Percentiles rank a stretch among this genome's conserved stretches.
Conservation (phyloP, 2,797 vertebrate genomes). For the Pantherophis alleghaniensis region DNA sequence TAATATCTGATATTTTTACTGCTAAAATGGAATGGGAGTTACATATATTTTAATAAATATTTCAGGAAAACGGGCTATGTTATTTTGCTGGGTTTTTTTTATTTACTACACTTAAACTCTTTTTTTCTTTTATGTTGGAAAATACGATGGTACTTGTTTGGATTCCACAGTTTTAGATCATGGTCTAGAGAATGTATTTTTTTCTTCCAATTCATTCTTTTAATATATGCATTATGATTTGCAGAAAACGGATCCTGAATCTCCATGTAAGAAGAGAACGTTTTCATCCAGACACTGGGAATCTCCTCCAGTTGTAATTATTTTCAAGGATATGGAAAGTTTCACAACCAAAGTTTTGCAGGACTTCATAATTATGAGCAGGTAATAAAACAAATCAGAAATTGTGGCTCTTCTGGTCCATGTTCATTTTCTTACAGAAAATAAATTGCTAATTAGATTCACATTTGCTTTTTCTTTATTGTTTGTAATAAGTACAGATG, state of each 20-base stretch:
- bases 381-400: constrained; percentile 71
- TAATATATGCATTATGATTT: constrained; percentile 38
- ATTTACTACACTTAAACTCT: neutral
- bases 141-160: neutral
- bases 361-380: constrained; percentile 92
- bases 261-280: constrained; percentile 77
- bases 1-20: neutral
- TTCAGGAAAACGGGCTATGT: neutral
- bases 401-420: constrained; percentile 15
- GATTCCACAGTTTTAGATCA: neutral
- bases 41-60: neutral
- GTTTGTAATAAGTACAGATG: neutral
- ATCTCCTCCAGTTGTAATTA: constrained; percentile 85
- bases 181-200: neutral
- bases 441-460: neutral
- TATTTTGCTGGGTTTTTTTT: neutral
- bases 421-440: neutral
- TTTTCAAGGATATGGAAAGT: constrained; percentile 94
- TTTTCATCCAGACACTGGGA: constrained; percentile 63
- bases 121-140: neutral
- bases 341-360: constrained; percentile 89
- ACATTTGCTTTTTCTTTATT: neutral
- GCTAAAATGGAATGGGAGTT: neutral
- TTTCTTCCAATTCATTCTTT: constrained; percentile 28
- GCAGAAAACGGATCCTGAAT: constrained; percentile 62